Evolutionary conservation across 1,140 invertebrate genomes (phyloP), one percentile per base, ranked within the genome.

Genomic region (Euwallacea fornicatus): DNA sequence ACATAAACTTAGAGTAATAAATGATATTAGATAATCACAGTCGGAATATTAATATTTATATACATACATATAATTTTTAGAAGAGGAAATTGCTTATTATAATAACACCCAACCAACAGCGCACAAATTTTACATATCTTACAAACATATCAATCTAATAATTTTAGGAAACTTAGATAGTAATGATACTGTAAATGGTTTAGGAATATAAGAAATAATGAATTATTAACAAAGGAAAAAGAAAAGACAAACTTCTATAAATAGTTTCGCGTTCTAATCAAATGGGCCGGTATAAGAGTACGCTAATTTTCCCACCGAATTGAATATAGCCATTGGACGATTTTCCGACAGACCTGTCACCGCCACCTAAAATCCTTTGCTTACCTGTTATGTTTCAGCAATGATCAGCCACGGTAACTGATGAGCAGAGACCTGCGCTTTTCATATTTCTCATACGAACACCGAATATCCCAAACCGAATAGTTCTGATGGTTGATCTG

Each of bases 241-340:
- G 13, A 11, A 50, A 50, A 11, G 1, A 50, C 46, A 2, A 50
- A 58, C n/a, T 15, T 21, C 21, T 70, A 69, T 73, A 75, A 71
- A 79, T 77, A 78, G 77, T 77, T 77, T 77, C 76, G 73, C 74
- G 75, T 75, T 66, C 74, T 74, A 74, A 74, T 73, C 77, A 71
- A 74, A 73, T 73, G 70, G 65, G 78, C 78, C 78, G 78, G 78
- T 80, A 80, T 79, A 78, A 80, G 79, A 79, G 79, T 79, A 80
- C 80, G 80, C 80, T 81, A 80, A 80, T 81, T 81, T 80, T 80
- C 77, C 79, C 76, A 80, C 79, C 73, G 78, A 75, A 77, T 76
- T 74, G 78, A 75, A 77, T 76, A 74, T 71, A 69, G 77, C 74
- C 21, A 33, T 33, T 33, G 21, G 21, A 33, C 78, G 74, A 78